phyloP scores from a whole-genome alignment of 2,113 vertebrate species.

The Rhabdornis inornatus region DNA sequence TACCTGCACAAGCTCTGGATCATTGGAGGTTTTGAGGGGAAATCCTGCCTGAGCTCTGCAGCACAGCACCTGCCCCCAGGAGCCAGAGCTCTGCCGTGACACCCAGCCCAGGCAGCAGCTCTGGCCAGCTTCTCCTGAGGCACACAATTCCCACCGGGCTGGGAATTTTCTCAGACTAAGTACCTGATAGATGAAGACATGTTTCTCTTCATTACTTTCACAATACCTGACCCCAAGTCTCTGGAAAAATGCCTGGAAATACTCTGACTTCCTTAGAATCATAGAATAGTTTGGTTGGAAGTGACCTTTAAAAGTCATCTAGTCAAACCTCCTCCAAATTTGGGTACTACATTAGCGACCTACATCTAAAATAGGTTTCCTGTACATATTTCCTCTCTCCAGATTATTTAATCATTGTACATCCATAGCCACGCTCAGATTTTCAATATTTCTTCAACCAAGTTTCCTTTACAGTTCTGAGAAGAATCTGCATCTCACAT shows the following conservation, averaged over 20 bases:
- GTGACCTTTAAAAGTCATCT: neutral
- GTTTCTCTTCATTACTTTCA: neutral
- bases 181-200: neutral
- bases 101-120: neutral
- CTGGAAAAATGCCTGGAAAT: neutral
- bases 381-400: neutral
- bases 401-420: neutral
- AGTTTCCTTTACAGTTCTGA: neutral
- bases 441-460: neutral
- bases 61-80: neutral
- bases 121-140: neutral
- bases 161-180: neutral
- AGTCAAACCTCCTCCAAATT: neutral
- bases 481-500: neutral
- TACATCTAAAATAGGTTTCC: neutral
- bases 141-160: neutral
- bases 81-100: neutral
- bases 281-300: neutral
- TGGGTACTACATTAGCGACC: neutral
- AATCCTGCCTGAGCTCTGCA: neutral
- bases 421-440: neutral
- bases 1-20: neutral
- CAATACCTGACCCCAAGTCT: neutral
- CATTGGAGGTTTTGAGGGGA: neutral
- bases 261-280: neutral